Evolutionary conservation across 2,113 vertebrate species (phyloP).

Genomic region (Heliornis fulica): DNA sequence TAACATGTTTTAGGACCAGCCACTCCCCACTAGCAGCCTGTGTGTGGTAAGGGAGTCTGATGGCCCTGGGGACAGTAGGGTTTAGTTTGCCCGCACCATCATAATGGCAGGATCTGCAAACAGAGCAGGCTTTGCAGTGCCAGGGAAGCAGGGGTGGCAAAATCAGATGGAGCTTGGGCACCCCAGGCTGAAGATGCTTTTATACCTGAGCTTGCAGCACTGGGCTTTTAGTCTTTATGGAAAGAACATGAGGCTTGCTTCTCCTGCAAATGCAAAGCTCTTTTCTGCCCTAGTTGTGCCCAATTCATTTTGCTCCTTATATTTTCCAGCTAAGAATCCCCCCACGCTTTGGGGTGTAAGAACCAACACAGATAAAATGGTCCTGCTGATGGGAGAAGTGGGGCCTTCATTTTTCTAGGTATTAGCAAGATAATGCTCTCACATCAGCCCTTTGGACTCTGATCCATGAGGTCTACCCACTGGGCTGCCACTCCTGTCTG

Average conservation of each 20-base stretch:
- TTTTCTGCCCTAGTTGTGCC: not conserved
- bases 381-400: not conserved
- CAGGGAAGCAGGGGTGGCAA: not conserved
- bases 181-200: not conserved
- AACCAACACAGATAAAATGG: not conserved
- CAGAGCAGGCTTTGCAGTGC: not conserved
- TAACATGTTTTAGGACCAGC: not conserved
- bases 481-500: constrained; percentile 16
- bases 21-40: not conserved
- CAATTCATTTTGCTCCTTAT: not conserved
- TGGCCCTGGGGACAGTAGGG: not conserved
- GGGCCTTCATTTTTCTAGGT: not conserved
- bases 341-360: not conserved
- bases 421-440: not conserved
- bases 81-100: not conserved
- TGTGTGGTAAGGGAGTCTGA: fast-evolving
- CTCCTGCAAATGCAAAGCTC: not conserved
- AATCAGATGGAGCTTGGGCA: not conserved
- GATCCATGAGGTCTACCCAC: not conserved
- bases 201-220: not conserved
- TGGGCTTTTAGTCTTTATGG: not conserved
- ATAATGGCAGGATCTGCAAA: not conserved
- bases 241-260: not conserved
- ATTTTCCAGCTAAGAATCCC: not conserved
- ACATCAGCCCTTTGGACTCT: not conserved